phyloP scores from a whole-genome alignment of 2,797 vertebrate genomes.

The Champsocephalus esox region DNA sequence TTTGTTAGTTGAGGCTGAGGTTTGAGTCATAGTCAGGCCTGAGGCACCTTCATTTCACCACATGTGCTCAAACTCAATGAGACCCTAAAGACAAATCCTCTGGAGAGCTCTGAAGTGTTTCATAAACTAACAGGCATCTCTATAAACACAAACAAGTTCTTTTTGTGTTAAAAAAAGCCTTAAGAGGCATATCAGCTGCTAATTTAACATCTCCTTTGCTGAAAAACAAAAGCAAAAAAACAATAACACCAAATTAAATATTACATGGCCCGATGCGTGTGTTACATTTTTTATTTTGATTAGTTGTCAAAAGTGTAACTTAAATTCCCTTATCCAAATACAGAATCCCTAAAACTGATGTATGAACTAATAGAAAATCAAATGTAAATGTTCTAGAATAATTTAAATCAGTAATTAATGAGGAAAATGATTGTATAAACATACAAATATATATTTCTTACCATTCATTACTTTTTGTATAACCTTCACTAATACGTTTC shows the following conservation, averaged over 20 bases:
- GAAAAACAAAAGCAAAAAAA: constrained; percentile 45
- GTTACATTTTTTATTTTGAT: constrained; percentile 66
- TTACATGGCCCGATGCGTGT: constrained; percentile 42
- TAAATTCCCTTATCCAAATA: constrained; percentile 48
- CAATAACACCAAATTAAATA: constrained; percentile 74
- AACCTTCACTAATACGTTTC: not conserved
- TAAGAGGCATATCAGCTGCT: constrained; percentile 42
- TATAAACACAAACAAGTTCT: constrained; percentile 52
- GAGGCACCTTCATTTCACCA: constrained; percentile 35
- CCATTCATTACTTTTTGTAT: not conserved
- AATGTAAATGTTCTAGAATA: not conserved
- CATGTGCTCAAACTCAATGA: constrained; percentile 41
- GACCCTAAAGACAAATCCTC: constrained; percentile 36
- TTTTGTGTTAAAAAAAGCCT: constrained; percentile 69
- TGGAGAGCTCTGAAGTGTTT: constrained; percentile 25
- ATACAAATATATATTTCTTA: not conserved
- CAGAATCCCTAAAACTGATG: not conserved
- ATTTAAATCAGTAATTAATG: not conserved
- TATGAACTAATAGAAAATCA: not conserved
- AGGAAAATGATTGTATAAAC: not conserved
- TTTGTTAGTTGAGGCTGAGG: constrained; percentile 34
- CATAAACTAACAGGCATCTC: constrained; percentile 39
- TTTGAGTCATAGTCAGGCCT: constrained; percentile 33
- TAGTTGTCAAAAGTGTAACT: constrained; percentile 62
- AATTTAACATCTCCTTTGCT: constrained; percentile 50